Evolutionary conservation across 2,113 vertebrate genomes (phyloP).

Genomic region (Phaethon lepturus): DNA sequence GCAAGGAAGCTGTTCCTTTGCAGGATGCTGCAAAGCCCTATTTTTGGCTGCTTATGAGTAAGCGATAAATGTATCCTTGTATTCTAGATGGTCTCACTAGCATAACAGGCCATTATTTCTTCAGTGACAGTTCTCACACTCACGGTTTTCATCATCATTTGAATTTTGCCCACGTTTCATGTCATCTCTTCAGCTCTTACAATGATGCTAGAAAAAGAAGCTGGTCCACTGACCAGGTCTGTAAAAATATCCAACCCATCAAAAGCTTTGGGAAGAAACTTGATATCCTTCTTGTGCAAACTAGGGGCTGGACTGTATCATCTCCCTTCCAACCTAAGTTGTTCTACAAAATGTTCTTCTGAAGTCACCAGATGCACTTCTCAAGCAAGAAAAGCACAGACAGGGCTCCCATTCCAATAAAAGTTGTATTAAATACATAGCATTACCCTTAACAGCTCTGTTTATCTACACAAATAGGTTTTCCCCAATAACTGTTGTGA

Average conservation of each 20-base stretch:
- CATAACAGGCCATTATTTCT: background rate
- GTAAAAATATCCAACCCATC: background rate
- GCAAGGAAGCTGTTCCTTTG: background rate
- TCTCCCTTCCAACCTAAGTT: background rate
- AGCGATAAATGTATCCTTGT: background rate
- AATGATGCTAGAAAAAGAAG: background rate
- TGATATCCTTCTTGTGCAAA: background rate
- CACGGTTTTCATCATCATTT: background rate
- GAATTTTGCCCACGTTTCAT: background rate
- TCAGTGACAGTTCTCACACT: background rate
- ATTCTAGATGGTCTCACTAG: background rate
- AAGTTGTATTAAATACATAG: background rate
- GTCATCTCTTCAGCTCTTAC: background rate
- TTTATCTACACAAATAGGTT: background rate
- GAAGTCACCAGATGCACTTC: background rate
- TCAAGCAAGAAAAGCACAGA: background rate
- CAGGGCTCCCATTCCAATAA: background rate
- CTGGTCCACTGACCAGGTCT: background rate
- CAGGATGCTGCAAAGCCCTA: background rate
- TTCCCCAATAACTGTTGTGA: background rate
- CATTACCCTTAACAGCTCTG: background rate
- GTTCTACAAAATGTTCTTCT: background rate
- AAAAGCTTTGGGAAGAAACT: background rate
- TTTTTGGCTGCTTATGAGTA: background rate
- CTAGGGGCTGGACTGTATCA: background rate